Conservation (phyloP, 1,140 invertebrate genomes). For the Orchesella cincta region DNA sequence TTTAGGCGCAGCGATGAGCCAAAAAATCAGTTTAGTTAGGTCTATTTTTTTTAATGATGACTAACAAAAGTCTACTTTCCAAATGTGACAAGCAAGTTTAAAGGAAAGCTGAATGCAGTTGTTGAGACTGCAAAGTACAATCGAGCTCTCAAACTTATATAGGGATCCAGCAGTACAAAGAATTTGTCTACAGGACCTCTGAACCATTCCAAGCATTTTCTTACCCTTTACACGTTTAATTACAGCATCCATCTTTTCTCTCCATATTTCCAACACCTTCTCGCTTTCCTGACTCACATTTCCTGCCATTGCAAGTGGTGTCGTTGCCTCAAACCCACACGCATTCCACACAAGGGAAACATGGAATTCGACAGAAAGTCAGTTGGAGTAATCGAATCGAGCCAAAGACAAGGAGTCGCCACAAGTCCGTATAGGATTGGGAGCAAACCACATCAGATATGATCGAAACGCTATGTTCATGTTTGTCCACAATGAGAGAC, state of each 20-base stretch:
- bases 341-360: background rate
- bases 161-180: slow-evolving; percentile 22
- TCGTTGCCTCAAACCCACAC: slow-evolving; percentile 7
- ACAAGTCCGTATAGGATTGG: background rate
- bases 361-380: background rate
- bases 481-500: background rate
- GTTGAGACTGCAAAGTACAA: slow-evolving; percentile 25
- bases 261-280: background rate
- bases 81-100: slow-evolving; percentile 31
- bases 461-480: background rate
- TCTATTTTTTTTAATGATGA: too few relatives aligned
- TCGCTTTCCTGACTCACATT: slow-evolving; percentile 1
- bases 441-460: background rate
- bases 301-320: slow-evolving; percentile 27
- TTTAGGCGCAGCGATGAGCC: too few relatives aligned
- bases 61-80: too few relatives aligned
- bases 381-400: background rate
- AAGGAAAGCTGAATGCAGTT: slow-evolving; percentile 25
- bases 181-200: background rate
- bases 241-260: too few relatives aligned
- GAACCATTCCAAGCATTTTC: too few relatives aligned
- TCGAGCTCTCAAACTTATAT: slow-evolving; percentile 31
- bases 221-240: too few relatives aligned
- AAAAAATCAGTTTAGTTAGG: too few relatives aligned
- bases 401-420: background rate